Evolutionary conservation across 2,797 vertebrate species (phyloP), one percentile per base, ranked within the genome.

Genomic region (Nothura maculosa): DNA sequence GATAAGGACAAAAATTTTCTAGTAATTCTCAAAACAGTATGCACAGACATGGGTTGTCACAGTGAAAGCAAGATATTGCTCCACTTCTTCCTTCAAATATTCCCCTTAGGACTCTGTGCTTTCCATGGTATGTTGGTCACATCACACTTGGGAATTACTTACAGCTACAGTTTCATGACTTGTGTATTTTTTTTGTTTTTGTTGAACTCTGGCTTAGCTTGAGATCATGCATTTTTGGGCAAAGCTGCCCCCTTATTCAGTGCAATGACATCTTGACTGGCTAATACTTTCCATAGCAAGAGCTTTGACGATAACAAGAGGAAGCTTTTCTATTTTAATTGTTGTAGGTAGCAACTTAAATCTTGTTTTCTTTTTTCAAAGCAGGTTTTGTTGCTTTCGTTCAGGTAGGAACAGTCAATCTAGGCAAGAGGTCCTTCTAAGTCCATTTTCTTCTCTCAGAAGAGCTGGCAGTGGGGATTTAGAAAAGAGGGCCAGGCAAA

Each of bases 261-360:
- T 20, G 38, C 9, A 48, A 50, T 24, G 48, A 14, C 40, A 50
- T 24, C 64, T 67, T 78, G 36, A 54, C 81, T 73, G 75, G 63
- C 73, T 70, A 64, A 27, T 78, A 38, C 34, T 15, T 24, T 58
- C 79, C 61, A n/a, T 12, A 45, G 36, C 62, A 50, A 28, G 36
- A 45, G 20, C 27, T 89, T 75, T 67, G 36, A 19, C 52, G n/a
- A 66, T 30, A 64, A 52, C 42, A 66, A 87, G 54, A 74, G 61
- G 48, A 12, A 18, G 18, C 11, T 83, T 73, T 85, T 89, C 89
- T 92, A 17, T 73, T 92, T 89, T 77, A 47, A 43, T 72, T 70
- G 25, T 58, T 85, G 40, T 27, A 88, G 63, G 48, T 32, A 85
- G 50, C 55, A 88, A 76, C 88, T 94, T 90, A 81, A 83, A 80